Evolutionary conservation across 2,113 vertebrate genomes (phyloP), one percentile per base, ranked within the genome.

Genomic region (Lasiurus cinereus): DNA sequence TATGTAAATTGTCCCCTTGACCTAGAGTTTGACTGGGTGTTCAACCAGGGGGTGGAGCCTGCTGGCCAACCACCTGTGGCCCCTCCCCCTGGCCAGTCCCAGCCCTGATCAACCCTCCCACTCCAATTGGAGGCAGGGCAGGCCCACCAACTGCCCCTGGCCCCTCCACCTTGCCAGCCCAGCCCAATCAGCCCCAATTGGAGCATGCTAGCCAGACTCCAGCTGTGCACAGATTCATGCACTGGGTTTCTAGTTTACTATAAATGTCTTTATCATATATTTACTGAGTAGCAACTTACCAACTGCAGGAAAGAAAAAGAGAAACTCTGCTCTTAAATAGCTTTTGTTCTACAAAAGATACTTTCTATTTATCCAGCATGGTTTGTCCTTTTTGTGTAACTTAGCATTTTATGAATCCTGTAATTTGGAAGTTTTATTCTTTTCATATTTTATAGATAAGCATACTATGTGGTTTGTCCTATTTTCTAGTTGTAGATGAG

Each of bases 401-500:
- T 87, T 62, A 87, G 27, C 82, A 80, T 91, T 76, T 87, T 66
- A 87, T 87, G 33, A 90, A 43, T 87, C 59, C 43, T 76, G 1
- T 76, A 76, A 52, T 43, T 82, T 69, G 50, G 27, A 33, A 82
- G 31, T 86, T 91, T 86, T 90, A 29, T 66, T 90, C 8, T 79
- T 83, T 93, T 80, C n/a, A 29, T 43, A 14, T 43, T 76, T 93
- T 83, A 67, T 56, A 69, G 48, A 76, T 82, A 46, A 76, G 36
- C 43, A 33, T 93, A 69, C 29, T 86, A 15, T 76, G 29, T 76
- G 15, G 5, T 52, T 79, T 93, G 27, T 62, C 24, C 39, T 80
- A 27, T 77, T 82, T 90, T 82, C 73, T 86, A 66, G 15, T 48
- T 80, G 59, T n/a, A 43, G 29, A 8, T 76, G n/a, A 46, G 27